Percentiles rank a stretch among this genome's conserved stretches.
These are phyloP conservation scores for Macrosiphum euphorbiae DNA, from an alignment of 2,888 invertebrate genomes.

Conservation along the genomic window DNA sequence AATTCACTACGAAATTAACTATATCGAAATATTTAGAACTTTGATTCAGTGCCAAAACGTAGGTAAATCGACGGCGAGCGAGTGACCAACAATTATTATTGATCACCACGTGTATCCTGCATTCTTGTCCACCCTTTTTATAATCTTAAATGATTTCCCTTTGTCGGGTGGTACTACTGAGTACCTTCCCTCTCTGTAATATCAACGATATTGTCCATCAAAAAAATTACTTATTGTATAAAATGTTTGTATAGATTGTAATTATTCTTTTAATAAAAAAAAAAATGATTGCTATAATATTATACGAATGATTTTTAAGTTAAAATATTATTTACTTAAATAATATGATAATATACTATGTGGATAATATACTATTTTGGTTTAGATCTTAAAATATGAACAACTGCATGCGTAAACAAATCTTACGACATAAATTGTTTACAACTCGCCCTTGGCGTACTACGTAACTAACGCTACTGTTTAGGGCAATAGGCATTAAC, in stretches of 20 bases:
- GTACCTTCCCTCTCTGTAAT: too few species aligned
- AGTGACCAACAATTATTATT: not conserved
- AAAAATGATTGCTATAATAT: too few species aligned
- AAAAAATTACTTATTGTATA: too few species aligned
- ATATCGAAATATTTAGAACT: not conserved
- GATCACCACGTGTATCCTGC: not conserved
- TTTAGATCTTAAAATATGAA: not conserved
- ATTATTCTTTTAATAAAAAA: too few species aligned
- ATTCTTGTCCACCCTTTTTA: not conserved
- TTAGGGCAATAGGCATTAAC: too few species aligned
- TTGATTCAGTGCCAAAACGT: not conserved
- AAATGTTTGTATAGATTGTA: too few species aligned
- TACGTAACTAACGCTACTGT: too few species aligned
- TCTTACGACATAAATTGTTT: not conserved
- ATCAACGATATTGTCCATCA: too few species aligned
- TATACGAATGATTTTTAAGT: not conserved
- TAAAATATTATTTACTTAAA: not conserved
- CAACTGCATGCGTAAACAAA: not conserved
- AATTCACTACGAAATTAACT: not conserved
- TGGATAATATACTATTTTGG: not conserved
- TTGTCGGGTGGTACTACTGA: too few species aligned
- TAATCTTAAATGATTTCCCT: too few species aligned
- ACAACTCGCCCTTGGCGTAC: not conserved
- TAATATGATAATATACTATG: too few species aligned
- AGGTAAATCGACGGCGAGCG: not conserved